phyloP scores from a whole-genome alignment of 2,888 invertebrate species.

The Rapana venosa region DNA sequence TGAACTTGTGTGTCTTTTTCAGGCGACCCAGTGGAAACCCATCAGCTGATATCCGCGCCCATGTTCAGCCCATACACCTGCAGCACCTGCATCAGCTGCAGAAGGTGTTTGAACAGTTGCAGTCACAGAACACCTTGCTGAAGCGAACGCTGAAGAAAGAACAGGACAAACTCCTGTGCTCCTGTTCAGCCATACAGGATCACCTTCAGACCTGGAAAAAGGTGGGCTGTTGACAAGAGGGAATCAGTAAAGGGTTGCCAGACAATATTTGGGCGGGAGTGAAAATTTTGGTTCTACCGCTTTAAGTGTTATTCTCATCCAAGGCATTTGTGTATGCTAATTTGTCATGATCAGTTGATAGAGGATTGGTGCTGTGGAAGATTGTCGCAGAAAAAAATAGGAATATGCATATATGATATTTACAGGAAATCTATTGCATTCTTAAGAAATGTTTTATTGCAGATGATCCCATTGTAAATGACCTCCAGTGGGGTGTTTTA shows the following conservation, averaged over 20 bases:
- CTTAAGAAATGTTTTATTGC: too few species aligned
- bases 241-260: neutral
- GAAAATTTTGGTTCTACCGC: too few species aligned
- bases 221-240: neutral
- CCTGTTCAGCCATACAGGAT: slow-evolving; percentile 1
- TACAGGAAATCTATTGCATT: too few species aligned
- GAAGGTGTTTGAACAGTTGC: slow-evolving; percentile 35
- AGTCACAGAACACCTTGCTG: slow-evolving; percentile 38
- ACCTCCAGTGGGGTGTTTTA: too few species aligned
- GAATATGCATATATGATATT: too few species aligned
- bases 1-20: neutral
- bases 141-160: slow-evolving; percentile 6
- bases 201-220: slow-evolving; percentile 16
- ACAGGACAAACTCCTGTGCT: slow-evolving; percentile 19
- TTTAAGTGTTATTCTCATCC: too few species aligned
- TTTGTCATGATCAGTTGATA: too few species aligned
- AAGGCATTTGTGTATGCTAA: too few species aligned
- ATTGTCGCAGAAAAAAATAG: too few species aligned
- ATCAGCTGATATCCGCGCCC: slow-evolving; percentile 7
- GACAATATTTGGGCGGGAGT: too few species aligned
- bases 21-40: slow-evolving; percentile 42
- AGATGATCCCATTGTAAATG: too few species aligned
- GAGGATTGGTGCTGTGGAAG: too few species aligned
- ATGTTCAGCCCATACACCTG: slow-evolving; percentile 1
- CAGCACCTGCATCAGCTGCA: slow-evolving; percentile 39